Conservation (phyloP, 2,113 vertebrate genomes). For the Cyphomyrus discorhynchus region DNA sequence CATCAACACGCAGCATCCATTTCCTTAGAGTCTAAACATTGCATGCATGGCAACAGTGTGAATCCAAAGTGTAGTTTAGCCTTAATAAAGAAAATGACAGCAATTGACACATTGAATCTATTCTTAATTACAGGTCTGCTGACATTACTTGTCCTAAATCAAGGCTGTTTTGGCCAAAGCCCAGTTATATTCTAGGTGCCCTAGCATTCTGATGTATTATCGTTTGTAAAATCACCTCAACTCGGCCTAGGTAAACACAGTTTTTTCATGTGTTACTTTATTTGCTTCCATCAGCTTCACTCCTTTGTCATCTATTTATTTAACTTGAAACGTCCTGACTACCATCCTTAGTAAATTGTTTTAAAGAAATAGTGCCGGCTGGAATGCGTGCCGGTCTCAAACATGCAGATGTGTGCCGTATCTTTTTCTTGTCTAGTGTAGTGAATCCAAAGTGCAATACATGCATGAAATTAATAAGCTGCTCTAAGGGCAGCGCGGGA, state of each 20-base stretch:
- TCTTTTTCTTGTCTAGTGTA: no score
- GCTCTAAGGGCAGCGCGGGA: not conserved
- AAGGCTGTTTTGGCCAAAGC: not conserved
- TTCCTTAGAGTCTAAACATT: not conserved
- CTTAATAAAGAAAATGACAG: not conserved
- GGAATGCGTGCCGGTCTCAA: not conserved
- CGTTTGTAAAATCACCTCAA: not conserved
- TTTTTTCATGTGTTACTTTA: no score
- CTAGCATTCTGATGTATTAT: not conserved
- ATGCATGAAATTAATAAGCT: not conserved
- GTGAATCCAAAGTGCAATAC: not conserved
- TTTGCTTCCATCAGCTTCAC: no score
- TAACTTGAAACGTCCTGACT: not conserved
- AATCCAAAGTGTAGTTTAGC: not conserved
- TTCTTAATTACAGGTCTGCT: not conserved
- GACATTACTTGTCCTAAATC: not conserved
- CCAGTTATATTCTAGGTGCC: not conserved
- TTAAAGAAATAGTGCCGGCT: not conserved
- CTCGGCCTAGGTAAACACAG: no score
- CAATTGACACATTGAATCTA: not conserved
- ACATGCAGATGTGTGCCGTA: no score
- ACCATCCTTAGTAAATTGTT: not conserved
- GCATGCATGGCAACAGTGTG: not conserved
- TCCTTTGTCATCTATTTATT: no score
- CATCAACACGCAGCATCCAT: not conserved